Conservation (phyloP, 2,888 invertebrate species). For the Napeogenes inachia region DNA sequence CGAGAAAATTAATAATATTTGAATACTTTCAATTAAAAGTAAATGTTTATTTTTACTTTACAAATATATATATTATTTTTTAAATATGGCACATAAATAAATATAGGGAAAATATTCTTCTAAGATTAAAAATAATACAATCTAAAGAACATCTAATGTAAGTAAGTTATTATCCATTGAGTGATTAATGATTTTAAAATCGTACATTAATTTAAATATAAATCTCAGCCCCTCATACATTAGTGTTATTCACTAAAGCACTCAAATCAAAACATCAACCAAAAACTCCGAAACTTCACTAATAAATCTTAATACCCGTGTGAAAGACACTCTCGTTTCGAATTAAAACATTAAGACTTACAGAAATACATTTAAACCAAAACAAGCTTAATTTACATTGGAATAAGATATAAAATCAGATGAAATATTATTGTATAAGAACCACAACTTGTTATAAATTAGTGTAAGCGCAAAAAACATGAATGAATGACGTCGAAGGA, state of each 20-base stretch:
- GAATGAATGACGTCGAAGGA: conserved; percentile 28
- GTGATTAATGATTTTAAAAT: neutral
- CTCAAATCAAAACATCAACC: neutral
- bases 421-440: conserved; percentile 7
- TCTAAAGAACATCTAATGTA: no score
- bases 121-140: no score
- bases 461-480: conserved; percentile 25
- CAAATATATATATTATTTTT: no score
- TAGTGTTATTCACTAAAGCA: conserved; percentile 6
- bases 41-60: no score
- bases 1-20: neutral
- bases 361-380: conserved; percentile 3
- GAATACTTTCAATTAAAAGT: no score
- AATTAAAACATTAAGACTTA: conserved; percentile 1
- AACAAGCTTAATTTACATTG: conserved; percentile 8
- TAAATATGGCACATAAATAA: no score
- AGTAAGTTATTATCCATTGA: no score
- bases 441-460: conserved; percentile 23
- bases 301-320: conserved; percentile 14
- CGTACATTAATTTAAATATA: neutral
- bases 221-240: neutral
- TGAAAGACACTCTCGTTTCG: conserved; percentile 9
- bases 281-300: conserved; percentile 7
- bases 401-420: neutral
- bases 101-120: no score